Conservation (phyloP, 2,888 invertebrate genomes). For the Mactromeris polynyma region DNA sequence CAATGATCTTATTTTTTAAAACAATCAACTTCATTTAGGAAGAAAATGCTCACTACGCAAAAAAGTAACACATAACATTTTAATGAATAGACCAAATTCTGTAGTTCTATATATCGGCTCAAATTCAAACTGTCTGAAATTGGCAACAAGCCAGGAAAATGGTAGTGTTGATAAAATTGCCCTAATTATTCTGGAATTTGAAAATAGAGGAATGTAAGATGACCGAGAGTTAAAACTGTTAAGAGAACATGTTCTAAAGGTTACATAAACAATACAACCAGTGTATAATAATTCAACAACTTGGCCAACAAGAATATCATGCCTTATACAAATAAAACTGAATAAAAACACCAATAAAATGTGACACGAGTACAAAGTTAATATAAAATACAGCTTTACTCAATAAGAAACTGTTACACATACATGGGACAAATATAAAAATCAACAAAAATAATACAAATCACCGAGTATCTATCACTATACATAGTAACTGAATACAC, state of each 20-base stretch:
- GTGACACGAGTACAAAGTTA: neutral
- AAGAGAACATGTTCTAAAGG: neutral
- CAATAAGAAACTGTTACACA: slow-evolving; percentile 11
- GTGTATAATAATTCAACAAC: slow-evolving; percentile 6
- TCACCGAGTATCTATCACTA: neutral
- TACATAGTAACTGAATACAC: neutral
- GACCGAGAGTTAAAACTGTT: neutral
- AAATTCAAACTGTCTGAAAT: too few relatives aligned
- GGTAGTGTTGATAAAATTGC: neutral
- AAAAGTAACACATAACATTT: too few relatives aligned
- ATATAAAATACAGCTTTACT: slow-evolving; percentile 1
- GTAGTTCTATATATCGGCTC: too few relatives aligned
- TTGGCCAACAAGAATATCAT: neutral
- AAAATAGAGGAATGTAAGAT: neutral
- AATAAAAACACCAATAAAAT: slow-evolving; percentile 10
- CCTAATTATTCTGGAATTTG: neutral
- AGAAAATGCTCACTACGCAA: too few relatives aligned
- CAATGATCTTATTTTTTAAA: too few relatives aligned
- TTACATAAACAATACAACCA: neutral
- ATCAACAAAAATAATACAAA: neutral
- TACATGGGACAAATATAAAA: neutral
- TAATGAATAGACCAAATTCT: too few relatives aligned
- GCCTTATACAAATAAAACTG: neutral
- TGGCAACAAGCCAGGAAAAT: neutral
- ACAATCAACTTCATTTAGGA: too few relatives aligned